Percentiles rank a stretch among this genome's conserved stretches.
Evolutionary conservation across 2,888 invertebrate genomes (phyloP).

Genomic region (Spilarctia lutea): DNA sequence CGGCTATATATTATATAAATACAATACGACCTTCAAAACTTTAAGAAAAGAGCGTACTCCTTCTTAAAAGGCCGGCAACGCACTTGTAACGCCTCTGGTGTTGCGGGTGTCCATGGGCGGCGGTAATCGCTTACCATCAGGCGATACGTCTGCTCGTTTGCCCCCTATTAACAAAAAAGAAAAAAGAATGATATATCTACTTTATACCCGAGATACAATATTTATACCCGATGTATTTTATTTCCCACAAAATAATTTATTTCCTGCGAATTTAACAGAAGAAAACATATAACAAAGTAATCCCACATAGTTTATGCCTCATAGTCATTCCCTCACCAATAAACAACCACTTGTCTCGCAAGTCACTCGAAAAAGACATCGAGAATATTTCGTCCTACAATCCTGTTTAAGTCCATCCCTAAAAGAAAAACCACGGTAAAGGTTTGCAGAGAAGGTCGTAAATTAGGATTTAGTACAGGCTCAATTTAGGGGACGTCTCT

Average conservation of each 20-base stretch:
- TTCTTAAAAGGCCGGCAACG: too few species aligned
- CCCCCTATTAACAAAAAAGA: too few species aligned
- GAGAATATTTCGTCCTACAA: background rate
- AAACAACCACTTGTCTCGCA: background rate
- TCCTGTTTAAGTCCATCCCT: conserved; percentile 11
- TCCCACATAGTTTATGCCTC: background rate
- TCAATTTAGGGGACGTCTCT: conserved; percentile 35
- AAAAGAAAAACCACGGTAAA: conserved; percentile 13
- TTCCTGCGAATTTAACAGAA: background rate
- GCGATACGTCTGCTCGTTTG: too few species aligned
- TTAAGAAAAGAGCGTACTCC: too few species aligned
- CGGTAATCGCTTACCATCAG: too few species aligned
- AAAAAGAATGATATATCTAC: too few species aligned
- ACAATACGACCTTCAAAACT: too few species aligned
- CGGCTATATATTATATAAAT: too few species aligned
- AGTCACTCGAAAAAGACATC: conserved; percentile 5
- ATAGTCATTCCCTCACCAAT: background rate
- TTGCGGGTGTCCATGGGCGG: too few species aligned
- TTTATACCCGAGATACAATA: too few species aligned
- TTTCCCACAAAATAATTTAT: background rate
- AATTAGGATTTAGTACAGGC: conserved; percentile 44
- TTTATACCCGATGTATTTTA: background rate
- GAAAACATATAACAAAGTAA: background rate
- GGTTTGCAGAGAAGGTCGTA: conserved; percentile 30
- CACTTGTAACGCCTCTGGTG: too few species aligned